These are phyloP conservation scores for Nematolebias whitei DNA, from an alignment of 2,113 vertebrate genomes.

Conservation along the genomic window DNA sequence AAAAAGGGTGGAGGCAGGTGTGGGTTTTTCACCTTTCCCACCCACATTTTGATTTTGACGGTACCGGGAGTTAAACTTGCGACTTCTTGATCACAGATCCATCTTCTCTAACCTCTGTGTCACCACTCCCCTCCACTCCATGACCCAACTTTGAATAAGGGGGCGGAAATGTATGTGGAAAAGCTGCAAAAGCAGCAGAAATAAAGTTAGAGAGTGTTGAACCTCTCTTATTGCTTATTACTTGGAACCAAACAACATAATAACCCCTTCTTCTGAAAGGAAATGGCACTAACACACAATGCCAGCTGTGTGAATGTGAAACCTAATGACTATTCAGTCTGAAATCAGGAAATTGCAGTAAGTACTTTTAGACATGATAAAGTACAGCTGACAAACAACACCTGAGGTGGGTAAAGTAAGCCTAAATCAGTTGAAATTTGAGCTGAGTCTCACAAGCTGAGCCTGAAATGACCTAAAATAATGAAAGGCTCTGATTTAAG, in stretches of 20 bases:
- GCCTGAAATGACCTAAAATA: slow-evolving; percentile 7
- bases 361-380: background rate
- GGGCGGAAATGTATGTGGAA: background rate
- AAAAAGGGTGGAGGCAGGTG: no score
- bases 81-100: no score
- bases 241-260: slow-evolving; percentile 9
- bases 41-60: no score
- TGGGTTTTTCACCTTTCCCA: no score
- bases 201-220: background rate
- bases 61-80: no score
- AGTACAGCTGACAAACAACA: slow-evolving; percentile 11
- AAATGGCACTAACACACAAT: slow-evolving; percentile 10
- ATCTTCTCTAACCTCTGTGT: no score
- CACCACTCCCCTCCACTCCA: no score
- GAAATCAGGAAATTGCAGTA: background rate
- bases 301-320: slow-evolving; percentile 5
- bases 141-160: background rate
- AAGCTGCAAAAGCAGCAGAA: background rate
- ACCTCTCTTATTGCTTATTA: background rate
- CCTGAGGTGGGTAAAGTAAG: background rate
- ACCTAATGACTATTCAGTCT: background rate
- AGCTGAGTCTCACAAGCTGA: slow-evolving; percentile 6
- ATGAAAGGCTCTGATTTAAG: slow-evolving; percentile 3
- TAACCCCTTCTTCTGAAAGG: background rate
- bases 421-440: background rate